phyloP scores from a whole-genome alignment of 2,113 vertebrate species.

The Scomber scombrus region DNA sequence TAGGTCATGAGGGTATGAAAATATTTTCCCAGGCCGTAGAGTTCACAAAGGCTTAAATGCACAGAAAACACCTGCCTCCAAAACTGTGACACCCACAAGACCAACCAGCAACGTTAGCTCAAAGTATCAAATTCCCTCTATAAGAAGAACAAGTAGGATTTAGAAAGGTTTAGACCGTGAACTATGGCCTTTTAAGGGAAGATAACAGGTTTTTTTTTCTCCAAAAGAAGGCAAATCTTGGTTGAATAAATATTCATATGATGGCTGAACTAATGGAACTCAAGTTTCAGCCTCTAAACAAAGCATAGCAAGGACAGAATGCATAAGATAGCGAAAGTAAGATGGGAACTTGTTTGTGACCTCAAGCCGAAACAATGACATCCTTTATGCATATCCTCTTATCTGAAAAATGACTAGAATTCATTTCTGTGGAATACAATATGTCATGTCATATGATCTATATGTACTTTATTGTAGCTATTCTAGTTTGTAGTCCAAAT shows the following conservation, averaged over 20 bases:
- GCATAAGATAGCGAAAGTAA: constrained; percentile 63
- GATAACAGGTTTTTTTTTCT: constrained; percentile 50
- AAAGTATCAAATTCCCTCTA: constrained; percentile 75
- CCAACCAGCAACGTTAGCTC: constrained; percentile 82
- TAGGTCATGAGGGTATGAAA: constrained; percentile 77
- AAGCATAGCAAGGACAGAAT: constrained; percentile 68
- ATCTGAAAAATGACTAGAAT: constrained; percentile 86
- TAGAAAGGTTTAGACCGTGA: constrained; percentile 52
- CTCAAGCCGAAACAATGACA: constrained; percentile 85
- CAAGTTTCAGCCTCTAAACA: constrained; percentile 62
- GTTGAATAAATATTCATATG: constrained; percentile 62
- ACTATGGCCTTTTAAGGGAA: constrained; percentile 67
- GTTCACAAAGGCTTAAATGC: constrained; percentile 80
- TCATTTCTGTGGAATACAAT: constrained; percentile 87
- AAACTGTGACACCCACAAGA: constrained; percentile 82
- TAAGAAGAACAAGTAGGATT: constrained; percentile 67
- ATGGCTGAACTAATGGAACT: constrained; percentile 60
- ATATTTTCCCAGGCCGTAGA: constrained; percentile 75
- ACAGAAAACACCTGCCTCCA: constrained; percentile 82
- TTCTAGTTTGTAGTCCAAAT: constrained; percentile 90
- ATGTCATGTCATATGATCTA: constrained; percentile 89
- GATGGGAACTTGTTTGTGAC: constrained; percentile 81
- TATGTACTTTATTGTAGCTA: constrained; percentile 89
- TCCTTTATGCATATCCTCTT: constrained; percentile 86
- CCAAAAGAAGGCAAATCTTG: constrained; percentile 66